Evolutionary conservation across 2,797 vertebrate genomes (phyloP), one percentile per base, ranked within the genome.

Genomic region (Chrysocyon brachyurus): DNA sequence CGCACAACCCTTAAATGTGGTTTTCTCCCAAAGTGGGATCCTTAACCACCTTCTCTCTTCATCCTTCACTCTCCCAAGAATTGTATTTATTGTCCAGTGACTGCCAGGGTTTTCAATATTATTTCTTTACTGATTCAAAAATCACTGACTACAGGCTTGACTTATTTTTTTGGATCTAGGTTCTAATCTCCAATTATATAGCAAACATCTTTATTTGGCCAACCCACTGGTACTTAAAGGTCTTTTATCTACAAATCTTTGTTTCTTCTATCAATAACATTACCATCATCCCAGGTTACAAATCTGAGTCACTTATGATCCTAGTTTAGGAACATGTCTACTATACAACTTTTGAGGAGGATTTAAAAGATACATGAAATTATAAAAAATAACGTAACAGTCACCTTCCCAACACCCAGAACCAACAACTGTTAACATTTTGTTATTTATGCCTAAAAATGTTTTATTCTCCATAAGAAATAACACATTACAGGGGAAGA

Each of bases 351-450:
- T 92, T 92, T 83, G 56, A 96, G 17, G 21, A 22, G 24, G 14
- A 96, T 90, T 90, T 66, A 59, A 93, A 94, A 92, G 9, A 79
- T 79, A 26, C 12, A 40, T 17, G 28, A 90, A 96, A 72, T 72
- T 82, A 73, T 28, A 52, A 83, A 95, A 95, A 61, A 73, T 68
- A 90, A 85, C 54, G 9, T 83, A 40, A 36, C 8, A 68, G 24
- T 31, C 59, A 89, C 5, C 12, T 52, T 82, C 12, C 56, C 33
- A 17, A 31, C 33, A 63, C 36, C 14, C 31, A 91, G 33, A 85
- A 57, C 54, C 46, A 89, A 63, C 49, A 90, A 87, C 63, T 72
- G 17, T 87, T 64, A 81, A 49, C 63, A 36, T 91, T 81, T 77
- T 90, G 10, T 78, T 46, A 77, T 82, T 94, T 92, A 82, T 83